Conservation (phyloP, 2,888 invertebrate genomes). For the Therioaphis trifolii region DNA sequence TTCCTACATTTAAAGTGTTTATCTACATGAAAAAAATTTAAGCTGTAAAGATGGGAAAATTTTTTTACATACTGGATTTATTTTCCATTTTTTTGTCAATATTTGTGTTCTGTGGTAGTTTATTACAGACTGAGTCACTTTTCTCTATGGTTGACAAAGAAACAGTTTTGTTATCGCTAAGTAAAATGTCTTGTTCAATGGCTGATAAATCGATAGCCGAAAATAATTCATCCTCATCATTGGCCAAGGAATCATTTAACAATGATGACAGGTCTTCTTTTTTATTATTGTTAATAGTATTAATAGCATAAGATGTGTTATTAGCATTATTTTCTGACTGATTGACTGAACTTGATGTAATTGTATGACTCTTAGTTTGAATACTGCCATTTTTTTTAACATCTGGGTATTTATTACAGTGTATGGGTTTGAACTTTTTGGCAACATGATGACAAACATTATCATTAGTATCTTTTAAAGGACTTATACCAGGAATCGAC, state of each 20-base stretch:
- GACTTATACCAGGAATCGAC: conserved; percentile 31
- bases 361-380: background rate
- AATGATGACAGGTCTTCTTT: conserved; percentile 1
- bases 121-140: too few relatives aligned
- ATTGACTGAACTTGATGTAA: background rate
- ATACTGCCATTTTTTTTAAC: background rate
- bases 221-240: conserved; percentile 38
- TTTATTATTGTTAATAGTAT: background rate
- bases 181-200: conserved; percentile 32
- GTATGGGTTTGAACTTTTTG: conserved; percentile 25
- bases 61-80: background rate
- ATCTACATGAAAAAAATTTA: too few relatives aligned
- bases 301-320: too few relatives aligned
- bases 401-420: background rate
- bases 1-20: too few relatives aligned
- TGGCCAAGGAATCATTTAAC: background rate
- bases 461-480: conserved; percentile 12
- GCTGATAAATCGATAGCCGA: conserved; percentile 23
- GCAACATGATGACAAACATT: background rate
- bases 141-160: background rate
- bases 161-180: background rate
- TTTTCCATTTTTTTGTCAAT: background rate
- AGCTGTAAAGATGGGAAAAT: background rate
- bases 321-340: background rate
- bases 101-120: background rate